Evolutionary conservation across 2,113 vertebrate genomes (phyloP).

Genomic region (Spermophilus dauricus): DNA sequence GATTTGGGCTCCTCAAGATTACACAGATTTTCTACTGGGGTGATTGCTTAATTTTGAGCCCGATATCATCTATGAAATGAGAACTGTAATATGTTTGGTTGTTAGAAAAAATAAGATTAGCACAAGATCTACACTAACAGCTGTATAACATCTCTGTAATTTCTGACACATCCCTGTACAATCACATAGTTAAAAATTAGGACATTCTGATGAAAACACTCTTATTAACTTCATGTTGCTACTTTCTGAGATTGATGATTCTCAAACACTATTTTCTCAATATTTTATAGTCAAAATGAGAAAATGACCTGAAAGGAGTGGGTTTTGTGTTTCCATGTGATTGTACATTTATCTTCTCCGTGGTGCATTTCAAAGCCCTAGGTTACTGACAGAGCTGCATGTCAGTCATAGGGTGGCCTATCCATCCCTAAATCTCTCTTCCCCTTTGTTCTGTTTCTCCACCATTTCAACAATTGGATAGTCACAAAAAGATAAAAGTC

Average conservation of each 20-base stretch:
- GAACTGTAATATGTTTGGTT: background rate
- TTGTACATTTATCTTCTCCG: background rate
- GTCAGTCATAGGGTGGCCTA: background rate
- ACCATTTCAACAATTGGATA: background rate
- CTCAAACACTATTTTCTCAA: background rate
- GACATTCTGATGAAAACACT: background rate
- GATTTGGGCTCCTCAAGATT: background rate
- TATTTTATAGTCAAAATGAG: background rate
- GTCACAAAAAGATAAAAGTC: background rate
- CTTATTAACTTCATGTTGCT: background rate
- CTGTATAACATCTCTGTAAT: background rate
- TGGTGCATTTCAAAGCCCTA: background rate
- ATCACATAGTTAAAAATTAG: background rate
- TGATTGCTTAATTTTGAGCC: background rate
- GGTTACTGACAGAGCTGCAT: background rate
- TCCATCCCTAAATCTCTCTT: background rate
- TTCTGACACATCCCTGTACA: background rate
- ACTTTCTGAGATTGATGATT: background rate
- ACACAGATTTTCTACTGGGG: background rate
- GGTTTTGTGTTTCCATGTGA: background rate
- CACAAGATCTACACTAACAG: background rate
- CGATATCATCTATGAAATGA: background rate
- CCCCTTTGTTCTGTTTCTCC: too few relatives aligned
- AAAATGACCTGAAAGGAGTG: background rate
- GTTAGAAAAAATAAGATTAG: background rate